These are phyloP conservation scores for Phoebastria nigripes DNA, from an alignment of 2,797 vertebrate species.

Conservation along the genomic window DNA sequence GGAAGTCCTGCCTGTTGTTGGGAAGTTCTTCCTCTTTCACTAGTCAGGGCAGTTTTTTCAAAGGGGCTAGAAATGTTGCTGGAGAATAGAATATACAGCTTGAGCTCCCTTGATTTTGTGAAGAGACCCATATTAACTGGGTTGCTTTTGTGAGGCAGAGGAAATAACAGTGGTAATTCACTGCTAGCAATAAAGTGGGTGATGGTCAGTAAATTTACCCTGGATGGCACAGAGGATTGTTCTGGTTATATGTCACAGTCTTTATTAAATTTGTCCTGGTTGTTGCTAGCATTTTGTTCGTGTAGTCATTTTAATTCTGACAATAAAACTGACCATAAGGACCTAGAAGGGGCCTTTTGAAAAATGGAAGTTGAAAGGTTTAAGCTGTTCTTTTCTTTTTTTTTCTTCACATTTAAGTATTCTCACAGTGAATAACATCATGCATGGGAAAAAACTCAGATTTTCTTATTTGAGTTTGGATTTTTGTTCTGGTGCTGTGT, in stretches of 20 bases:
- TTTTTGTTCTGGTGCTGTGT: neutral
- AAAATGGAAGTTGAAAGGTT: neutral
- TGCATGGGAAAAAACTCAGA: neutral
- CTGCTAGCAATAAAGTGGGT: neutral
- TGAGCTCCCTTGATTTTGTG: neutral
- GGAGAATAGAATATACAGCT: neutral
- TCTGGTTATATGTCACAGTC: neutral
- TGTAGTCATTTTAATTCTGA: neutral
- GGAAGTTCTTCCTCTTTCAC: neutral
- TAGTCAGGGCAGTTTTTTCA: neutral
- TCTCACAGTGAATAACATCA: neutral
- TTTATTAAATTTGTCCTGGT: conserved; percentile 13
- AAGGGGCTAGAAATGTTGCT: neutral
- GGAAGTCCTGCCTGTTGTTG: neutral
- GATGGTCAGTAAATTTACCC: neutral
- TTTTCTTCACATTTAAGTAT: neutral
- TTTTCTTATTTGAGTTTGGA: neutral
- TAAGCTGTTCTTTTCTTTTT: neutral
- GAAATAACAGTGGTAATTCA: neutral
- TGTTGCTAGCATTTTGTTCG: neutral
- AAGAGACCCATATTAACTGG: neutral
- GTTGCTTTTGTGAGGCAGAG: neutral
- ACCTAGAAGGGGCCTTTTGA: neutral
- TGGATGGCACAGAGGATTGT: neutral
- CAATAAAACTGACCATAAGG: neutral